Base-by-base conservation (phyloP, 2,113 vertebrate species). In the Microtus oregoni region DNA sequence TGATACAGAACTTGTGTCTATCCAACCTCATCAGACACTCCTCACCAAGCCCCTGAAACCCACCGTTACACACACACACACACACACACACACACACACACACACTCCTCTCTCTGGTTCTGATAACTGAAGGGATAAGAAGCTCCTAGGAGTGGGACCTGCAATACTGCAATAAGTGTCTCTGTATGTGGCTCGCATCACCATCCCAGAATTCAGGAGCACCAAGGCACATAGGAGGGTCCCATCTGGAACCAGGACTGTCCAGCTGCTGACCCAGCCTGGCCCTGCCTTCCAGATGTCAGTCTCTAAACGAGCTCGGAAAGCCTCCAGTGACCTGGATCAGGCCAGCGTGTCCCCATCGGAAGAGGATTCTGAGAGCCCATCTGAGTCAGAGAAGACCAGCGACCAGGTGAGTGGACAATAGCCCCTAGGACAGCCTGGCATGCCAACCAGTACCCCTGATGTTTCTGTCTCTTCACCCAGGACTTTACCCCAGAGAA, bases 401-500 rank as follows among this genome's bases (percentile, higher is more conserved):
- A 99, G 99, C 5, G 99, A 99, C 98, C 99, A 99, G 99, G 99
- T 99, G 85, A 96, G 96, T 26, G 0, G 35, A 8, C 0, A 61
- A 10, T 1, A 20, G 55, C 15, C 41, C 47, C 55, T 0, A 1
- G 10, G 79, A n/a, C 17, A 79, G 17, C 50, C 65, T 19, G 22
- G 41, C 6, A 7, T 11, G 6, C 1, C 35, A 3, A 7, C 35
- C 19, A 0, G 41, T 5, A 35, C n/a, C 17, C n/a, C 35, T 24
- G 12, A 10, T 13, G 77, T 68, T 90, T n/a, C 28, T 72, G 52
- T 61, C 47, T 94, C 55, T 58, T 22, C 26, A 7, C 44, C 2
- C 83, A 99, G 99, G 99, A 99, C 96, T 99, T 99, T 97, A 99
- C 99, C 83, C 99, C 99, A 0, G 99, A 99, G 97, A 99, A 99